phyloP scores from a whole-genome alignment of 2,888 invertebrate genomes.

The Mythimna pallens region DNA sequence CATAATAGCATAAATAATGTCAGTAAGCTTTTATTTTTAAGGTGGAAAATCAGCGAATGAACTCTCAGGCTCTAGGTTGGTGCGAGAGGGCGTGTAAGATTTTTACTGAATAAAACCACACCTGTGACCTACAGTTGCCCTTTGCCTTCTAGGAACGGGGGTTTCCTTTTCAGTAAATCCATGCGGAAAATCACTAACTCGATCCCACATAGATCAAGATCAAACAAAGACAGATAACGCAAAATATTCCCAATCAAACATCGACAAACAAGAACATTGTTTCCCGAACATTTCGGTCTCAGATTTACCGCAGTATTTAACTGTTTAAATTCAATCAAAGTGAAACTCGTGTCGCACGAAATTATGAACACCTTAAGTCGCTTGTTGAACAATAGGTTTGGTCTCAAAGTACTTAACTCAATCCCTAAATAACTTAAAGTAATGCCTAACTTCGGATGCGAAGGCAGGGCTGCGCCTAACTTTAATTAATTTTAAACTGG shows the following conservation, averaged over 20 bases:
- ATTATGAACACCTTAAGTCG: slow-evolving; percentile 75
- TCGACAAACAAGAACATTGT: slow-evolving; percentile 23
- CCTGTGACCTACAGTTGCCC: no score
- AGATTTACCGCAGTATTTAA: slow-evolving; percentile 58
- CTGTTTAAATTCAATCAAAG: slow-evolving; percentile 74
- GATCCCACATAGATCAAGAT: background rate
- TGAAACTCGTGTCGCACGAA: slow-evolving; percentile 67
- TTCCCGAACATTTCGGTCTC: slow-evolving; percentile 31
- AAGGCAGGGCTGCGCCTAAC: slow-evolving; percentile 69
- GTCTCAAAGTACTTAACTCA: slow-evolving; percentile 75
- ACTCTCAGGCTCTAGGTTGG: no score
- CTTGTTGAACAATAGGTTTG: slow-evolving; percentile 77
- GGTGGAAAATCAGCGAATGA: no score
- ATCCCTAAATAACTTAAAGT: slow-evolving; percentile 75
- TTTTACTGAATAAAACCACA: no score
- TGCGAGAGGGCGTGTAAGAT: no score
- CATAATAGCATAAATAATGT: no score
- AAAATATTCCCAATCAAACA: slow-evolving; percentile 4
- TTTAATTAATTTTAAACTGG: slow-evolving; percentile 79
- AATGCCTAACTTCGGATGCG: slow-evolving; percentile 75
- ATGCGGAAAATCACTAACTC: background rate
- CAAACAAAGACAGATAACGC: background rate
- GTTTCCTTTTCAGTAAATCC: no score
- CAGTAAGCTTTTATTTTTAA: no score
- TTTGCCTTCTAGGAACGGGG: no score